phyloP scores from a whole-genome alignment of 2,888 invertebrate species.

The Eristalis intricaria region DNA sequence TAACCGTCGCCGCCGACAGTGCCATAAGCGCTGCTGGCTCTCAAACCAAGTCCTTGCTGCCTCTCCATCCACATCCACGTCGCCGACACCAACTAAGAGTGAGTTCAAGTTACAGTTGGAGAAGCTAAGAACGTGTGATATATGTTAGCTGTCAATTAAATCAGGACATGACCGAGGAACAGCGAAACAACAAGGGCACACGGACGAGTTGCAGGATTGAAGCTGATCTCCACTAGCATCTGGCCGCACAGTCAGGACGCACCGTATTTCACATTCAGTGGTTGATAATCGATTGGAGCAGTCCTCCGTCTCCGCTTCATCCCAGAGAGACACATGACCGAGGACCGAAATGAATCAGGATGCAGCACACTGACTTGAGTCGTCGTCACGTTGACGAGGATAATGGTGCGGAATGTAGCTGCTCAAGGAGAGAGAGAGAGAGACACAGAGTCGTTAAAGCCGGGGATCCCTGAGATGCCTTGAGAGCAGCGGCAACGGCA shows the following conservation, averaged over 20 bases:
- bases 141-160: slow-evolving; percentile 79
- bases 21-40: slow-evolving; percentile 13
- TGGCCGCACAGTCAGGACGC: not conserved
- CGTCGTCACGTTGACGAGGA: not conserved
- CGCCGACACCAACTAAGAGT: not conserved
- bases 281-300: slow-evolving; percentile 55
- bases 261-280: slow-evolving; percentile 14
- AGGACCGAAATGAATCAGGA: not conserved
- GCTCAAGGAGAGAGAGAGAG: slow-evolving; percentile 8
- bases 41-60: not conserved
- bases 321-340: not conserved
- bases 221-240: not conserved
- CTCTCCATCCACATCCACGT: not conserved
- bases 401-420: not conserved
- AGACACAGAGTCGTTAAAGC: not conserved
- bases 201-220: not conserved
- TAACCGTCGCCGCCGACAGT: not conserved
- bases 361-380: not conserved
- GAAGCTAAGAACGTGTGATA: slow-evolving; percentile 66
- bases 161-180: slow-evolving; percentile 76
- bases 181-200: slow-evolving; percentile 37
- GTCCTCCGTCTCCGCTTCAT: not conserved
- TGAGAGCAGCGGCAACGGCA: slow-evolving; percentile 10
- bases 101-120: slow-evolving; percentile 54
- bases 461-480: not conserved